Base-by-base conservation (phyloP, 64 coral and sea anemone genomes). In the Montipora cactus region DNA sequence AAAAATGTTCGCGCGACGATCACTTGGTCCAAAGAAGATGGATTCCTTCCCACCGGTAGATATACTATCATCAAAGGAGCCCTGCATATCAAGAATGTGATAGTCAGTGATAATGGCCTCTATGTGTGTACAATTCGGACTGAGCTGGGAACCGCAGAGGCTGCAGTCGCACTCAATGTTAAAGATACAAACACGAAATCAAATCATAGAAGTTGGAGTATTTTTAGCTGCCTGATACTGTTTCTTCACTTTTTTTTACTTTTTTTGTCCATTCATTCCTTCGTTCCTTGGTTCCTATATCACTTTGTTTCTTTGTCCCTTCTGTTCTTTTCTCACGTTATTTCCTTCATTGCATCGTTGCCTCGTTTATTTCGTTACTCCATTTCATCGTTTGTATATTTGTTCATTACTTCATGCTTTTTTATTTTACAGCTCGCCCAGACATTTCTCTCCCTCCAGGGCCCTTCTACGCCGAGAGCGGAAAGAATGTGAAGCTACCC, bases 61-160 rank as follows among this genome's bases (percentile, higher is more conserved):
- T 80, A 23, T 53, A 73, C 72, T 0, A 28, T 76, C 50, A 61
- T 93, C 44, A 90, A 93, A 90, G 95, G 95, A 75, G 71, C 84
- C 5, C 81, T 96, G 1, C 64, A 93, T 50, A 85, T 96, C 53
- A 93, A 59, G 55, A 86, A 90, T 69, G 81, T 76, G 8, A 53
- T 25, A 15, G 81, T 87, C 13, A 28, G 89, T n/a, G 95, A 96
- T 66, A 76, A 90, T 44, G 95, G 91, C 15, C 66, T 82, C 21
- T 96, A 90, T 74, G 66, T 79, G 62, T 96, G 95, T 46, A 96
- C 95, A 15, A 88, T 96, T 88, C 75, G 89, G 9, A 93, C 59
- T 20, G 61, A 76, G 47, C 58, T 59, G 11, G 95, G 95, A 25
- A 81, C 89, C 47, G 91, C 75, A 45, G 70, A 91, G 71, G 91